These are phyloP conservation scores for Mico argentatus DNA, from an alignment of 2,797 vertebrate species.

Conservation along the genomic window DNA sequence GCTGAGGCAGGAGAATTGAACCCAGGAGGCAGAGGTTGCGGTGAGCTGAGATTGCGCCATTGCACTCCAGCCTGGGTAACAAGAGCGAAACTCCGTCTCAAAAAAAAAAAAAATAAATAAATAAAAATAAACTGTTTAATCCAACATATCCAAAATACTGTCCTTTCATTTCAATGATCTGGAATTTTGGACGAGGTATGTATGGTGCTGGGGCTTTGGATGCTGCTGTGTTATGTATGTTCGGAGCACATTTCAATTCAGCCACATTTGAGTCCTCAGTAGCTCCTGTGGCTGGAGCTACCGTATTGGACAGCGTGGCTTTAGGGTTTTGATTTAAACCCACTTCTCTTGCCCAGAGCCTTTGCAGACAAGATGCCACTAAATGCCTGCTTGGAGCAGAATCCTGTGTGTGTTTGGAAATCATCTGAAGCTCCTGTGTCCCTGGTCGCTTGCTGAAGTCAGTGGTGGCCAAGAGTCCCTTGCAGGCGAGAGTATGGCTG, in stretches of 20 bases:
- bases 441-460: not conserved
- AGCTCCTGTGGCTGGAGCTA: not conserved
- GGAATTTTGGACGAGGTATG: rapidly evolving
- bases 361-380: rapidly evolving
- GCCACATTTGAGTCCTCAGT: rapidly evolving
- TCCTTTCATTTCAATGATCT: rapidly evolving
- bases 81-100: no score
- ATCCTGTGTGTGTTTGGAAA: not conserved
- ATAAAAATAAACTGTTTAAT: not conserved
- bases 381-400: not conserved
- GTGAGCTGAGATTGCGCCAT: no score
- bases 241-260: rapidly evolving
- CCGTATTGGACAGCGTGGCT: rapidly evolving
- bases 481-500: not conserved
- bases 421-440: rapidly evolving
- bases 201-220: not conserved
- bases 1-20: no score
- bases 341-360: rapidly evolving
- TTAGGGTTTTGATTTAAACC: not conserved
- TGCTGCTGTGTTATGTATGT: rapidly evolving
- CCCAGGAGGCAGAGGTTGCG: no score
- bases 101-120: no score
- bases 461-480: not conserved
- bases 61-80: no score
- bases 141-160: rapidly evolving